Evolutionary conservation across 2,797 vertebrate species (phyloP).

Genomic region (Pseudocheirus occidentalis): DNA sequence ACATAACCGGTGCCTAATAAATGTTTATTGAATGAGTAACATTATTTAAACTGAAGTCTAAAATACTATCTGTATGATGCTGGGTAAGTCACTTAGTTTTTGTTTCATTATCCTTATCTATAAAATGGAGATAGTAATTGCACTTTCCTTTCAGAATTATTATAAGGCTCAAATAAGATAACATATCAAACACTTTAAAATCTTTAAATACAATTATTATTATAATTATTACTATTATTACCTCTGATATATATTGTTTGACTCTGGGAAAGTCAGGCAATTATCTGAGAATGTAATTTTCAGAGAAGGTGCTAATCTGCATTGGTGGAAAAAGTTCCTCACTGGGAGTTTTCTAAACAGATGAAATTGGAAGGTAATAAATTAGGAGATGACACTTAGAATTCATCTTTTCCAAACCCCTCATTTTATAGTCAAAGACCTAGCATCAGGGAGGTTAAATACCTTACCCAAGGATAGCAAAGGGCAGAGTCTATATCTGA

Average conservation of each 20-base stretch:
- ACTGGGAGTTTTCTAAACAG: not conserved
- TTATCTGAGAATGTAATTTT: not conserved
- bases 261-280: not conserved
- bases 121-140: not conserved
- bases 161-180: not conserved
- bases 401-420: not conserved
- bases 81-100: not conserved
- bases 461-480: not conserved
- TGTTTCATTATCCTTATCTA: not conserved
- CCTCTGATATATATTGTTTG: not conserved
- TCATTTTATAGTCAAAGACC: not conserved
- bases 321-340: not conserved
- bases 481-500: not conserved
- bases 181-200: not conserved
- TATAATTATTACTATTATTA: not conserved
- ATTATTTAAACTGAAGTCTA: not conserved
- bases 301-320: not conserved
- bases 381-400: not conserved
- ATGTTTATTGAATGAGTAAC: not conserved
- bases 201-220: not conserved
- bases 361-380: not conserved
- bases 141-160: not conserved
- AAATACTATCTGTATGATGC: not conserved
- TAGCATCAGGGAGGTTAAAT: not conserved
- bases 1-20: not conserved